Percentiles rank a stretch among this genome's conserved stretches.
These are phyloP conservation scores for Petrocephalus sullivani DNA, from an alignment of 2,797 vertebrate species.

Conservation along the genomic window DNA sequence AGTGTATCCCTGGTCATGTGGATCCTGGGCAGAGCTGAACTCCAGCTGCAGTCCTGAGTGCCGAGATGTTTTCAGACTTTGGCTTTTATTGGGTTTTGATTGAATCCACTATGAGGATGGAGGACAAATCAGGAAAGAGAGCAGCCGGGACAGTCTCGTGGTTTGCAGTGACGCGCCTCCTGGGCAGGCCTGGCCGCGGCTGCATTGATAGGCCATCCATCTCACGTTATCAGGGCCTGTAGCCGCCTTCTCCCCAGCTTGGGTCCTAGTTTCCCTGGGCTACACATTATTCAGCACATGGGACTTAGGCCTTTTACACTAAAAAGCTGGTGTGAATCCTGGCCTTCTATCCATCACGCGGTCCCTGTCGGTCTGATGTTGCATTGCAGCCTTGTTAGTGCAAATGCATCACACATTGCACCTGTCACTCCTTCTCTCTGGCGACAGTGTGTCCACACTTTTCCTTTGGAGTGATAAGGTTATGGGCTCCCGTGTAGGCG, in stretches of 20 bases:
- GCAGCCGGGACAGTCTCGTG: neutral
- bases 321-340: neutral
- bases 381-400: neutral
- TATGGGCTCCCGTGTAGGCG: neutral
- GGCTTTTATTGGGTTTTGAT: neutral
- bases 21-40: neutral
- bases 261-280: neutral
- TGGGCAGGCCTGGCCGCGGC: constrained; percentile 21
- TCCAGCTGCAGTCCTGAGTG: neutral
- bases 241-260: neutral
- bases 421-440: neutral
- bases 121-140: neutral
- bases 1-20: neutral
- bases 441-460: neutral
- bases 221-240: neutral
- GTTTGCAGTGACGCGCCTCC: neutral
- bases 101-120: neutral
- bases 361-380: neutral
- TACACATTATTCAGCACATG: neutral
- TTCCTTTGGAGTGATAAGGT: neutral
- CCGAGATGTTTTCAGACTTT: neutral
- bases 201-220: constrained; percentile 23
- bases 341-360: neutral
- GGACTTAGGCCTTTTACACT: neutral
- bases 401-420: neutral